Conservation (phyloP, 2,888 invertebrate genomes). For the Coleophora deauratella region DNA sequence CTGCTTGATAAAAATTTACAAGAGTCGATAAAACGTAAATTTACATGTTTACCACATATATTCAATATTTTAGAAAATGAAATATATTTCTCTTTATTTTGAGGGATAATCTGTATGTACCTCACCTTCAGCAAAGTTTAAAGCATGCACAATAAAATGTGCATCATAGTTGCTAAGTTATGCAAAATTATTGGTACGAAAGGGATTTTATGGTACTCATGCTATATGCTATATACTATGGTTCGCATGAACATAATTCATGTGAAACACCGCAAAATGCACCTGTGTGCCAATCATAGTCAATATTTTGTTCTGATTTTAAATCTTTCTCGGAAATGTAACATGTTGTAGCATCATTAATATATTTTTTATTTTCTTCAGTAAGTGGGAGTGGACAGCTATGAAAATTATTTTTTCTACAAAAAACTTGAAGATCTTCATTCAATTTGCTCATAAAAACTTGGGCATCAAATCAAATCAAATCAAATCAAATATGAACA, state of each 20-base stretch:
- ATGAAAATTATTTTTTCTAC: slow-evolving; percentile 5
- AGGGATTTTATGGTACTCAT: neutral
- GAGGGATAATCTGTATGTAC: slow-evolving; percentile 20
- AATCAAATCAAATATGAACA: too few species aligned
- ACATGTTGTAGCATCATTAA: neutral
- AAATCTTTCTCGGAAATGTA: neutral
- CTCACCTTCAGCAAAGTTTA: slow-evolving; percentile 18
- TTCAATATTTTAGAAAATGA: slow-evolving; percentile 24
- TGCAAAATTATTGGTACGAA: slow-evolving; percentile 7
- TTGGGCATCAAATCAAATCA: too few species aligned
- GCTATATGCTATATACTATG: too few species aligned
- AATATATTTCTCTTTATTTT: slow-evolving; percentile 28
- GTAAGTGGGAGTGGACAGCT: slow-evolving; percentile 1
- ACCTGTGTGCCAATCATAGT: slow-evolving; percentile 6
- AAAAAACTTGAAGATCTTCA: too few species aligned
- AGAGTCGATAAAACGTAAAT: slow-evolving; percentile 12
- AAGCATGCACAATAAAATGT: slow-evolving; percentile 24
- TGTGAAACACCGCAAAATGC: slow-evolving; percentile 3
- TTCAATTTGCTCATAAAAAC: neutral
- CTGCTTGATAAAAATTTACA: neutral
- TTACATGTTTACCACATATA: neutral
- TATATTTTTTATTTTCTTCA: slow-evolving; percentile 5
- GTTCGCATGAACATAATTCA: slow-evolving; percentile 1
- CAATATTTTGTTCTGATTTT: neutral
- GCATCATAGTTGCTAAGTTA: slow-evolving; percentile 7